Conservation (phyloP, 2,888 invertebrate genomes). For the Nomada ferruginata region DNA sequence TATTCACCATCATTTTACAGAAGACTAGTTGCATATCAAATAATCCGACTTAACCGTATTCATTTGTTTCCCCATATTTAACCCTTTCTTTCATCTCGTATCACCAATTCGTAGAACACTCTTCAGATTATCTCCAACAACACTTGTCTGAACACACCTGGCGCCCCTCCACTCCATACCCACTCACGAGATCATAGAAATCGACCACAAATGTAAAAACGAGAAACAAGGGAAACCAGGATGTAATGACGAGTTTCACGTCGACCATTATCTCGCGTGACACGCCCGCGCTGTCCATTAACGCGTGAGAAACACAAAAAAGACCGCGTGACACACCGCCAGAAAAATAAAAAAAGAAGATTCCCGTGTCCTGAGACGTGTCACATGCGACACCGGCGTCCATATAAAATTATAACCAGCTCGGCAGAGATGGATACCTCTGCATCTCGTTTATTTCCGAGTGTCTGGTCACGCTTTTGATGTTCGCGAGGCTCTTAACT, state of each 20-base stretch:
- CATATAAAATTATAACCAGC: neutral
- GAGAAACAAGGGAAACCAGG: neutral
- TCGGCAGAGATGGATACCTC: neutral
- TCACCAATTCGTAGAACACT: too few relatives aligned
- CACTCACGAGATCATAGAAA: too few relatives aligned
- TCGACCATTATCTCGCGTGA: conserved; percentile 26
- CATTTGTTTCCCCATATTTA: too few relatives aligned
- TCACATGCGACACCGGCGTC: neutral
- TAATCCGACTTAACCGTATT: too few relatives aligned
- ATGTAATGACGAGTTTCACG: conserved; percentile 3
- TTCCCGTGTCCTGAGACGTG: neutral
- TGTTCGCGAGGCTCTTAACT: conserved; percentile 12
- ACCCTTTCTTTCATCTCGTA: too few relatives aligned
- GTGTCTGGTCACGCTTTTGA: conserved; percentile 12
- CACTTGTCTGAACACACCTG: too few relatives aligned
- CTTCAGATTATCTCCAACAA: too few relatives aligned
- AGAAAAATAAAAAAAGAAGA: neutral
- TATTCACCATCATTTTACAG: too few relatives aligned
- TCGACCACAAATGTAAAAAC: too few relatives aligned
- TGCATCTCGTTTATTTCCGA: conserved; percentile 6
- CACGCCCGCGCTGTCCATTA: conserved; percentile 44
- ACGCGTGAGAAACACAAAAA: conserved; percentile 9
- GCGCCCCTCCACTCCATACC: too few relatives aligned
- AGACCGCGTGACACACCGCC: neutral
- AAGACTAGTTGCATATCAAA: too few relatives aligned